Evolutionary conservation across 1,140 invertebrate species (phyloP), one percentile per base, ranked within the genome.

Genomic region (Globodera rostochiensis): DNA sequence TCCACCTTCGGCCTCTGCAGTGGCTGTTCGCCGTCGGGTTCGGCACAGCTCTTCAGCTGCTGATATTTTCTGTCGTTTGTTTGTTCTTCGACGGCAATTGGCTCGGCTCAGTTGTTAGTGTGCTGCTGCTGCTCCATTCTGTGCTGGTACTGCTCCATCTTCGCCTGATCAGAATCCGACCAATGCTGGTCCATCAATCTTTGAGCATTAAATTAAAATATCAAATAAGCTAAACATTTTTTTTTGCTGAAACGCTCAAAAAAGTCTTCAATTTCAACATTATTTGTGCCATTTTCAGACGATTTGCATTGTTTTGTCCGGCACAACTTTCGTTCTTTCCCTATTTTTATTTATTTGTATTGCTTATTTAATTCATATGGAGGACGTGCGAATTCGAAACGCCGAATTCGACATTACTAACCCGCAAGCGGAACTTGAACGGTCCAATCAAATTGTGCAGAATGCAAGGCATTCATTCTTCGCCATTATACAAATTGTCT

Each of bases 21-120:
- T 71, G 69, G 69, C 69, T 71, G 8, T 45, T 36, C 47, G 82
- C 50, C 46, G 60, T 84, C n/a, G 36, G 50, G 36, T 57, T 77
- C 60, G 67, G 53, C 25, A 57, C 77, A 19, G 25, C 74, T 3
- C 47, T 84, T 85, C 73, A 77, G 88, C 60, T 78, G 88, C 47
- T 88, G 25, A 85, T 89, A 36, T 89, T 88, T 64, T 74, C 84
- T 66, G 80, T 86, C 66, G 87, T 88, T 73, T 88, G 85, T 60
- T 50, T 89, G 13, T 88, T 88, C 74, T 88, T 87, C 77, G 87
- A 89, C 78, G 87, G 86, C 7, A 88, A 84, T 70, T 87, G 78
- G 45, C 66, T 85, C 50, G 75, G 86, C 9, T 50, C 85, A 7
- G 60, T 85, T 13, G 19, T 73, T 6, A 79, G 77, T 36, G 74